Evolutionary conservation across 1,140 invertebrate genomes (phyloP).

Genomic region (Sycobia sp.): DNA sequence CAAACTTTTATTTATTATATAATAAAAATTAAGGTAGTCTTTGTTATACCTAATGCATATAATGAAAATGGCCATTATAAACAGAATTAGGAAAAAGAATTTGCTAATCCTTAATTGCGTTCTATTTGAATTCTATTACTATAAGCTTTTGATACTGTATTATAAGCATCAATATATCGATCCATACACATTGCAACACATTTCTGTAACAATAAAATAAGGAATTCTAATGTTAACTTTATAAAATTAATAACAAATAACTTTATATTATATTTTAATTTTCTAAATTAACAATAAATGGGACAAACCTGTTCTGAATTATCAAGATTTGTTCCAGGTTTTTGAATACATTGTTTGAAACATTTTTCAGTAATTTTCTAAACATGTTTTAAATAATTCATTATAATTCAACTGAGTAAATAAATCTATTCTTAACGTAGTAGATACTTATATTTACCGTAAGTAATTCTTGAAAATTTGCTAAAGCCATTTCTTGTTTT

Average conservation of each 20-base stretch:
- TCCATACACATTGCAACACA: slow-evolving; percentile 98
- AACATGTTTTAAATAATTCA: slow-evolving; percentile 7
- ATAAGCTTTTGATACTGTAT: slow-evolving; percentile 86
- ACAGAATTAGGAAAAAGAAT: too few species aligned
- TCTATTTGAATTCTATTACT: slow-evolving; percentile 80
- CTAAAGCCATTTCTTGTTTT: slow-evolving; percentile 93
- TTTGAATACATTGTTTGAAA: slow-evolving; percentile 91
- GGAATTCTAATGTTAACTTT: neutral
- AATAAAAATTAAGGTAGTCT: too few species aligned
- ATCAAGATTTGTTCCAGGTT: slow-evolving; percentile 88
- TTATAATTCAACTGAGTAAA: neutral
- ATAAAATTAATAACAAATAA: slow-evolving; percentile 2
- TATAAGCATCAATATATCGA: slow-evolving; percentile 95
- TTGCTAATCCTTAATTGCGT: slow-evolving; percentile 64
- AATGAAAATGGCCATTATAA: too few species aligned
- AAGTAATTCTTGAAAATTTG: slow-evolving; percentile 91
- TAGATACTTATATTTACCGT: slow-evolving; percentile 66
- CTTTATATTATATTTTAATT: slow-evolving; percentile 7
- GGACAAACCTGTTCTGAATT: slow-evolving; percentile 83
- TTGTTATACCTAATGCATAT: too few species aligned
- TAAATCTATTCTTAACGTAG: neutral
- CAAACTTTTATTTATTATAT: too few species aligned
- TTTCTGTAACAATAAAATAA: slow-evolving; percentile 71
- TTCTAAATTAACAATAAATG: neutral
- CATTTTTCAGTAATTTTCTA: slow-evolving; percentile 97